Evolutionary conservation across 1,140 invertebrate genomes (phyloP), one percentile per base, ranked within the genome.

Genomic region (Alviniconcha marisindica): DNA sequence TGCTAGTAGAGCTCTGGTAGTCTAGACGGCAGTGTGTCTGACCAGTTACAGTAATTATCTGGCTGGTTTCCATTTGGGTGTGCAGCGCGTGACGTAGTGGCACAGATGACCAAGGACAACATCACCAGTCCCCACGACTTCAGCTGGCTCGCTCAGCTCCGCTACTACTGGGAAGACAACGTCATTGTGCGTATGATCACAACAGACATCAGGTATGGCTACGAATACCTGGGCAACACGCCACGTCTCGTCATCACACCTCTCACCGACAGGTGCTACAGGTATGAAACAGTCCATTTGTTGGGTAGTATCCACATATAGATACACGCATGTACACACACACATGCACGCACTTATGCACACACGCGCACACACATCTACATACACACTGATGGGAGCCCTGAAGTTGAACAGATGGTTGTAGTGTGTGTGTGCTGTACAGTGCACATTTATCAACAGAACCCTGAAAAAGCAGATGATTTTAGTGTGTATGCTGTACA

Each of bases 71-170:
- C 10, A 60, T 14, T 60, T 60, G 4, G 10, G 15, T 60, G 4
- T 60, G 42, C 91, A 97, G 96, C 96, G 86, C 94, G 97, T 73
- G 97, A 98, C 90, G 96, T 98, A 51, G 95, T 98, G 0, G 88
- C 88, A 33, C 86, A 90, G 63, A 81, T 94, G 77, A 86, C 86
- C 15, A 88, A 90, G 83, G 87, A 90, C 40, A 89, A 92, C 74
- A 88, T 93, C 21, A 83, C 48, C 14, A 90, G 85, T 71, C 86
- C 92, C 1, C 88, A 90, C 54, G 91, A 93, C 73, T 94, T 94
- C 89, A 88, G 90, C 77, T 94, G 93, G 93, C 80, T 94, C 74
- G 87, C 91, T 51, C 93, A 94, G 87, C 87, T 94, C 69, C 88
- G 93, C 15, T 94, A 94, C 86, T 93, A 93, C 87, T 93, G 90